phyloP scores from a whole-genome alignment of 2,888 invertebrate genomes.

The Standfussiana lucernea region DNA sequence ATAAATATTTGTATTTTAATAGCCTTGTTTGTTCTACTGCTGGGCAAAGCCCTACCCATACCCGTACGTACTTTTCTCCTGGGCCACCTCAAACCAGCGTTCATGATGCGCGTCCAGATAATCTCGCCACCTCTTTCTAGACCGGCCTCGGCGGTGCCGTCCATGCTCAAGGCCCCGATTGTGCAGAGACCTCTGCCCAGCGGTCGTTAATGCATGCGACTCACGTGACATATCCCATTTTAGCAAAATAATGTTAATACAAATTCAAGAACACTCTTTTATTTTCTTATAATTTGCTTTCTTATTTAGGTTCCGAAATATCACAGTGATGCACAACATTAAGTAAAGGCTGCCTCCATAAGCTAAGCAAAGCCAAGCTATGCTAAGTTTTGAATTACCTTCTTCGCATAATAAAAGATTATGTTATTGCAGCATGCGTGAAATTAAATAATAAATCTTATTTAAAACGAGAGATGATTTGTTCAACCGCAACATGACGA shows the following conservation, averaged over 20 bases:
- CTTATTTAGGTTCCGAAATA: constrained; percentile 1
- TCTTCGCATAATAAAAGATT: not conserved
- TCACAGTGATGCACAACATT: not conserved
- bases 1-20: not conserved
- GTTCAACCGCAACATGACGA: not conserved
- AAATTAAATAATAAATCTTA: constrained; percentile 5
- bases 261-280: not conserved
- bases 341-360: not conserved
- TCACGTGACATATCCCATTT: not conserved
- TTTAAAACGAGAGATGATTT: not conserved
- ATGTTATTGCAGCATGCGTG: not conserved
- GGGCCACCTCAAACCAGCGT: not conserved
- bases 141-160: not conserved
- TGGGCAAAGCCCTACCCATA: not conserved
- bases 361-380: too few species aligned
- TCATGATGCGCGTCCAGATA: not conserved
- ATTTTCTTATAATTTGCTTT: not conserved
- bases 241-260: not conserved
- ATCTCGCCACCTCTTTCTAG: not conserved
- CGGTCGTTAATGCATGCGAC: not conserved
- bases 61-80: not conserved
- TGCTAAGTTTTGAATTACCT: not conserved
- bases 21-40: not conserved
- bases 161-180: not conserved
- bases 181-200: not conserved